A percentile compares a stretch with the other conserved stretches of the same genome.
Evolutionary conservation across 2,797 vertebrate genomes (phyloP).

Genomic region (Salarias fasciatus): DNA sequence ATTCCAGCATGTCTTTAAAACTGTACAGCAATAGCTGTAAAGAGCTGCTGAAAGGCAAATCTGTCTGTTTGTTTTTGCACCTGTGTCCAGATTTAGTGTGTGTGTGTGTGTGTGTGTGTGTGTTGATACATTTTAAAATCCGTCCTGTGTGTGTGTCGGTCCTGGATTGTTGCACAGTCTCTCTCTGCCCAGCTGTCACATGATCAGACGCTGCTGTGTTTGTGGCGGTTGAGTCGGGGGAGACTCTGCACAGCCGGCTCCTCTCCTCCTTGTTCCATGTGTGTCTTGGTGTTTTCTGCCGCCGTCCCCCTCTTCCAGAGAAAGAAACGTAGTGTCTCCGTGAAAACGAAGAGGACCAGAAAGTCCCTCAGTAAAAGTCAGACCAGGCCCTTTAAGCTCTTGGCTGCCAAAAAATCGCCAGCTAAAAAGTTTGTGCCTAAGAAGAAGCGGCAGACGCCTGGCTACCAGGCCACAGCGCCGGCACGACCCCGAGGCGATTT

Average conservation of each 20-base stretch:
- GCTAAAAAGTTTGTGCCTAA: constrained; percentile 88
- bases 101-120: not conserved
- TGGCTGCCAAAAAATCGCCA: constrained; percentile 85
- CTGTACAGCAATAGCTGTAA: constrained; percentile 35
- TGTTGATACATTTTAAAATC: no score
- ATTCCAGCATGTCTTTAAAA: constrained; percentile 65
- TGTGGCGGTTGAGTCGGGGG: constrained; percentile 20
- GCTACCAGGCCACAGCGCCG: constrained; percentile 89
- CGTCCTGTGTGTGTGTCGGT: constrained; percentile 41
- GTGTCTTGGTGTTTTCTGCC: constrained; percentile 87
- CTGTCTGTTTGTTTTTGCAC: constrained; percentile 40
- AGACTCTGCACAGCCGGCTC: constrained; percentile 38
- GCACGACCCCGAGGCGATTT: constrained; percentile 86
- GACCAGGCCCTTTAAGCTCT: constrained; percentile 88
- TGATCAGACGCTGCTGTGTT: not conserved
- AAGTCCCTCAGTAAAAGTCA: constrained; percentile 89
- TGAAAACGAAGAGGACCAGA: constrained; percentile 94
- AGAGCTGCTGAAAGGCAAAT: constrained; percentile 56
- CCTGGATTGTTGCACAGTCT: constrained; percentile 37
- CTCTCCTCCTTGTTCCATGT: constrained; percentile 74
- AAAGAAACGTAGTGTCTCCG: constrained; percentile 91
- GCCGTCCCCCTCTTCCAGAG: constrained; percentile 88
- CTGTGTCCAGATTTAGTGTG: constrained; percentile 25
- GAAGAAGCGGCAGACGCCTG: constrained; percentile 90
- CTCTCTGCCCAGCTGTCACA: constrained; percentile 15